These are phyloP conservation scores for Albula goreensis DNA, from an alignment of 2,113 vertebrate genomes.

Conservation along the genomic window DNA sequence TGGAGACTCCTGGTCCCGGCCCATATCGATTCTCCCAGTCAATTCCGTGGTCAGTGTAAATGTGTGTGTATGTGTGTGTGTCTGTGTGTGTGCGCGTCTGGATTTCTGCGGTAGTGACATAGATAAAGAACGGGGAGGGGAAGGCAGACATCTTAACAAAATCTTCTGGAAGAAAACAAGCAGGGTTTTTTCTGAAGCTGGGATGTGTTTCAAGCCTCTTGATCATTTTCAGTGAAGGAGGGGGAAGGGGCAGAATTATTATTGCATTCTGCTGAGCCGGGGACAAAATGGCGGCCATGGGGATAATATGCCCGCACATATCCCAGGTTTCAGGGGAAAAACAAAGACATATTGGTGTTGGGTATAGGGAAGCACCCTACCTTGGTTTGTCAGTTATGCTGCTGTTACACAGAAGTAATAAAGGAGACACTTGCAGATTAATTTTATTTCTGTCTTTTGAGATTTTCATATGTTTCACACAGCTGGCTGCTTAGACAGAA, in stretches of 20 bases:
- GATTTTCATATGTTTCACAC: not conserved
- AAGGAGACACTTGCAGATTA: not conserved
- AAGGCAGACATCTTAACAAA: not conserved
- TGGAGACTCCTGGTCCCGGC: conserved; percentile 9
- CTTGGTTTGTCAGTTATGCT: not conserved
- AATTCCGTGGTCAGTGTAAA: conserved; percentile 17
- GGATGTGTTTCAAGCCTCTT: not conserved
- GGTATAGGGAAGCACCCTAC: not conserved
- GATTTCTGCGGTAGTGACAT: not conserved
- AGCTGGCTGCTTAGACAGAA: not conserved
- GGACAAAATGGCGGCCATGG: not conserved
- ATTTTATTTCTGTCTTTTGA: not conserved
- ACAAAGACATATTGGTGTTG: not conserved
- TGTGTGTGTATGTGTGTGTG: conserved; percentile 11
- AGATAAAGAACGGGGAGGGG: not conserved
- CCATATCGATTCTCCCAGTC: not conserved
- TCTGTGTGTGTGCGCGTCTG: not conserved
- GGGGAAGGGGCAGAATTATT: not conserved
- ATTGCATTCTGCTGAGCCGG: not conserved
- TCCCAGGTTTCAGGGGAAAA: not conserved
- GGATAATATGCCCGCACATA: not conserved
- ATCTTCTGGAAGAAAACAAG: not conserved
- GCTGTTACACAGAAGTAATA: not conserved
- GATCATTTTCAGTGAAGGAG: not conserved
- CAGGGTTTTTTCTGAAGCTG: not conserved